phyloP scores from a whole-genome alignment of 2,888 invertebrate genomes.

The Argyresthia goedartella region DNA sequence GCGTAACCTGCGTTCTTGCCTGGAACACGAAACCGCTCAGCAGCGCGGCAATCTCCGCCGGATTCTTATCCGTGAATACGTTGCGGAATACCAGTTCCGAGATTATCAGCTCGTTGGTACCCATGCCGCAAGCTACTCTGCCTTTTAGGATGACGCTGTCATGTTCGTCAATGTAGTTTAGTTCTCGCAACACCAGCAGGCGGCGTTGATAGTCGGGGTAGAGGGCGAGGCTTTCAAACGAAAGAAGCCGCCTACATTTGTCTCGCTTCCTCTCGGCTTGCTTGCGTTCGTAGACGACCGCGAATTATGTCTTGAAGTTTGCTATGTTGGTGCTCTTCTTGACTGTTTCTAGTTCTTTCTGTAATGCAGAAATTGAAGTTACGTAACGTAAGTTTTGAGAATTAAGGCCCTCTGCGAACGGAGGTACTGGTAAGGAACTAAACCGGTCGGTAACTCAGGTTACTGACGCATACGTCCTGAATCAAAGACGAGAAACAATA shows the following conservation, averaged over 20 bases:
- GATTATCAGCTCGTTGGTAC: constrained; percentile 86
- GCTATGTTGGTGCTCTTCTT: constrained; percentile 80
- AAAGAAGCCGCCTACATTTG: constrained; percentile 80
- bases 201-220: constrained; percentile 93
- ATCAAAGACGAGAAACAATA: too few species aligned
- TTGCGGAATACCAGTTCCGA: constrained; percentile 95
- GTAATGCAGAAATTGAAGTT: constrained; percentile 14
- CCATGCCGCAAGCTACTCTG: constrained; percentile 61
- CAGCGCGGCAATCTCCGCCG: constrained; percentile 94
- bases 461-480: too few species aligned
- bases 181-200: constrained; percentile 78
- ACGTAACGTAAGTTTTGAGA: too few species aligned
- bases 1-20: constrained; percentile 77
- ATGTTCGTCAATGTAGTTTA: constrained; percentile 76
- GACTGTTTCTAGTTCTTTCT: constrained; percentile 56
- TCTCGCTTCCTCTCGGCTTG: constrained; percentile 77
- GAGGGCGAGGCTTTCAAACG: constrained; percentile 86
- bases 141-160: constrained; percentile 60
- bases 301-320: constrained; percentile 84
- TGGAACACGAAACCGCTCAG: constrained; percentile 95
- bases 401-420: too few species aligned
- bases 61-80: constrained; percentile 85
- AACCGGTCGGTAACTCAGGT: too few species aligned
- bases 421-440: too few species aligned
- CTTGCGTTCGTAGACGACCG: constrained; percentile 79